Base-by-base conservation (phyloP, 2,113 vertebrate genomes). In the Elanus axillaris region DNA sequence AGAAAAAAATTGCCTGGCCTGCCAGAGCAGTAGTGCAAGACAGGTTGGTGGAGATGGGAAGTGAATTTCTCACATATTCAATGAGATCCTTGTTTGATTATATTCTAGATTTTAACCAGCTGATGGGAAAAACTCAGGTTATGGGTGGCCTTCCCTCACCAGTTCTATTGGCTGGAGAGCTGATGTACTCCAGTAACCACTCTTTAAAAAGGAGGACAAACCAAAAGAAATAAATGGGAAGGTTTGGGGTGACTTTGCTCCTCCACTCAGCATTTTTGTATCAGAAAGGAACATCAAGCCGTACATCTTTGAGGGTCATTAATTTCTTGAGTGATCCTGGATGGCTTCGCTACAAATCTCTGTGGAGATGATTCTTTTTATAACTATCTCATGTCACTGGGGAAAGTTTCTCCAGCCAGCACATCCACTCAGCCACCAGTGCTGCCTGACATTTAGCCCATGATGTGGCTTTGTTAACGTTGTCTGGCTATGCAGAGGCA, bases 331-430 rank as follows among this genome's bases (percentile, higher is more conserved):
- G 78, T 50, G 75, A 88, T 88, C 81, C 91, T 96, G 97, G 94
- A 94, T 81, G 72, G 14, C 50, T 97, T 96, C 96, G 87, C 93
- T 94, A n/a, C 1, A 11, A 91, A 75, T 93, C 94, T 94, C 97
- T 92, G 16, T 2, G 81, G 95, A 92, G 81, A 90, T 75, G 47
- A 53, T 90, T 92, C 93, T 94, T 97, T 97, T 96, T 97, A 96
- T 95, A 95, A 94, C 94, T 55, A 13, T 10, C 81, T 89, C 26
- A 1, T 86, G 91, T 90, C 94, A 29, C 88, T 88, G 75, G 96
- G 94, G 89, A 95, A 68, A 85, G 78, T 74, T 96, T 64, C 93
- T 94, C 34, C 88, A 95, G 95, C 86, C 95, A 97, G 81, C 50
- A 66, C 64, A 81, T 88, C 58, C 72, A 32, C 75, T 92, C 86